These are phyloP conservation scores for Solenopsis fugax DNA, from an alignment of 1,140 invertebrate genomes.

Conservation along the genomic window DNA sequence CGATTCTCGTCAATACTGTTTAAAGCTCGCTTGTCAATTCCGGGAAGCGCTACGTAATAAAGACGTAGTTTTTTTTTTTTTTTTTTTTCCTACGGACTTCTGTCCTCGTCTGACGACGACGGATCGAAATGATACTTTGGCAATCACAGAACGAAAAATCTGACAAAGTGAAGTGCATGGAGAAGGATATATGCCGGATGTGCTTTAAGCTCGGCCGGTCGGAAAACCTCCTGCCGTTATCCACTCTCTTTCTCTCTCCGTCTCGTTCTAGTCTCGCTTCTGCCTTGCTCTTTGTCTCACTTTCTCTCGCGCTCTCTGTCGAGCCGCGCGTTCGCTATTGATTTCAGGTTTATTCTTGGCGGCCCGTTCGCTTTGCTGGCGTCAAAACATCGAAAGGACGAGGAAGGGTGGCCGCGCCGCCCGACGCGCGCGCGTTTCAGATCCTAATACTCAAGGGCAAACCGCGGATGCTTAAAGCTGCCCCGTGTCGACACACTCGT, in stretches of 20 bases:
- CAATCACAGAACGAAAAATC: constrained; percentile 22
- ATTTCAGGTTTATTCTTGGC: constrained; percentile 83
- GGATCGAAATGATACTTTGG: neutral
- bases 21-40: neutral
- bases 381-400: constrained; percentile 77
- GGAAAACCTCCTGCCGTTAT: constrained; percentile 36
- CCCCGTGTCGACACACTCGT: constrained; percentile 35
- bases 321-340: constrained; percentile 76
- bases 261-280: neutral
- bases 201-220: constrained; percentile 41
- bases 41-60: constrained; percentile 1
- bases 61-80: neutral
- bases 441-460: constrained; percentile 9
- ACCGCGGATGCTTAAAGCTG: constrained; percentile 40
- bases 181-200: constrained; percentile 42
- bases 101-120: neutral
- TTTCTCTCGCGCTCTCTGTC: constrained; percentile 33
- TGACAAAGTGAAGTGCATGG: neutral
- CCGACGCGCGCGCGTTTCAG: constrained; percentile 7
- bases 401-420: constrained; percentile 35
- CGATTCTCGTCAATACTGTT: constrained; percentile 23
- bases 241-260: constrained; percentile 35
- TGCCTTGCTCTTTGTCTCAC: constrained; percentile 43
- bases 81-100: neutral
- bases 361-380: constrained; percentile 74